Base-by-base conservation (phyloP, 1,140 invertebrate genomes). In the Fopius arisanus region DNA sequence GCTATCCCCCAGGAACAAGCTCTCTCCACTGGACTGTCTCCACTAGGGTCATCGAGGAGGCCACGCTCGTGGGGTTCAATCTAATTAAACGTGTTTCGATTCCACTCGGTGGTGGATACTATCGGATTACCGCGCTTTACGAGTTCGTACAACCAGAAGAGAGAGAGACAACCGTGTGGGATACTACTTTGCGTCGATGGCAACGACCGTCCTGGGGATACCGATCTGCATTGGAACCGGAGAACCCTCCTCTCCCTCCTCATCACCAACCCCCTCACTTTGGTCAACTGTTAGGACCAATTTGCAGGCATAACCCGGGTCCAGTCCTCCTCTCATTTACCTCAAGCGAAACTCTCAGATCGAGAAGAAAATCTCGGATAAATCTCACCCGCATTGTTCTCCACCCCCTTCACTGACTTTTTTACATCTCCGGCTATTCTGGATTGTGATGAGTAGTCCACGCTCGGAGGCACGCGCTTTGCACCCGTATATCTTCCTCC, bases 31-130 rank as follows among this genome's bases (percentile, higher is more conserved):
- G 7, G 1, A 51, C 43, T 68, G 26, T 26, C 14, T 23, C 23
- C 31, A 59, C 29, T 23, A 67, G 67, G 72, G 72, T 73, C 72
- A 73, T 73, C 33, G 43, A 68, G 68, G 54, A 68, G 72, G 72
- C 72, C 72, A 73, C 72, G 72, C 66, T 73, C 72, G 72, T 73
- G 72, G 72, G 70, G 72, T 73, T 73, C 72, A 73, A 73, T 73
- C 72, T 73, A 73, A 73, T 73, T 73, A 73, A 73, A 68, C 65
- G 72, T 73, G 72, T 73, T 73, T 68, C 72, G 72, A 73, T 73
- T 73, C 72, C 66, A 73, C 72, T 73, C 72, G 72, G 63, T 43
- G 28, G 19, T 72, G 72, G 72, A 73, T 73, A 62, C 72, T 73
- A 73, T 73, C 72, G 72, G 72, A 73, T 73, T 73, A 68, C 72